Conservation (phyloP, 2,113 vertebrate genomes). For the Daphoenositta chrysoptera region DNA sequence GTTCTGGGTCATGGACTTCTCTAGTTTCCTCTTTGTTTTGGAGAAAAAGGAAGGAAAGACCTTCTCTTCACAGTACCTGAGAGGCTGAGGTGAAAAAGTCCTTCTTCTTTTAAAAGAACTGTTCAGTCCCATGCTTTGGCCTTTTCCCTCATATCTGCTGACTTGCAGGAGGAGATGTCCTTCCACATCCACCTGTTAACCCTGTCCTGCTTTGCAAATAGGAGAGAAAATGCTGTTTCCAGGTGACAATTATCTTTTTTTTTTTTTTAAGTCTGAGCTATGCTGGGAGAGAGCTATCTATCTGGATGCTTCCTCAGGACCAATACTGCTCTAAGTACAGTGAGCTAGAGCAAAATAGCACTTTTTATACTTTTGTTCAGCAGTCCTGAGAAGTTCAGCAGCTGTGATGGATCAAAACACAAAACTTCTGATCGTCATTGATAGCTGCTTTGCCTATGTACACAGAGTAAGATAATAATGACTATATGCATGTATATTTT, state of each 20-base stretch:
- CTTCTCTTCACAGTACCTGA: not conserved
- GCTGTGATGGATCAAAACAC: not conserved
- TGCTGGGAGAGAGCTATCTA: not conserved
- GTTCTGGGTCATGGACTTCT: not conserved
- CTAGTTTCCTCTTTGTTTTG: not conserved
- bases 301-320: not conserved
- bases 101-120: not conserved
- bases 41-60: not conserved
- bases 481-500: not conserved
- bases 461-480: not conserved
- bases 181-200: not conserved
- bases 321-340: fast-evolving
- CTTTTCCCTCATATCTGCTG: not conserved
- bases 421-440: not conserved
- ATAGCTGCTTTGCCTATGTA: fast-evolving
- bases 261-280: not conserved
- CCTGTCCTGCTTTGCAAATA: not conserved
- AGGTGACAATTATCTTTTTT: fast-evolving
- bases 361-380: not conserved
- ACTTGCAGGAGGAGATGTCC: not conserved
- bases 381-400: not conserved
- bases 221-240: not conserved
- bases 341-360: not conserved
- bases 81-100: not conserved
- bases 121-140: fast-evolving